Base-by-base conservation (phyloP, 1,140 invertebrate genomes). In the Drosophila melanica region DNA sequence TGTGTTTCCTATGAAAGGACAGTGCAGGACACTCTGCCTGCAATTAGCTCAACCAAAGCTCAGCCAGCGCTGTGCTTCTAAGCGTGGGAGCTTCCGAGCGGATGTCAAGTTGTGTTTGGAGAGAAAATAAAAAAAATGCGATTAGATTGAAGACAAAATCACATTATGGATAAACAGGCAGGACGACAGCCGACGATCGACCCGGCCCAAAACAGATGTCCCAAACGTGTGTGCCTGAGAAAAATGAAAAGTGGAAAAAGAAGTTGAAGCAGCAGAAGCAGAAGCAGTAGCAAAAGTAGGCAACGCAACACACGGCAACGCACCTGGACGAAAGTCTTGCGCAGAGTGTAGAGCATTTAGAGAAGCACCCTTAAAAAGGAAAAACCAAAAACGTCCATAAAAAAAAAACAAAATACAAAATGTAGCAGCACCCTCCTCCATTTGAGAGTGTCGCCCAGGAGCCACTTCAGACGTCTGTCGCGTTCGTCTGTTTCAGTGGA, bases 61-160 rank as follows among this genome's bases (percentile, higher is more conserved):
- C 16, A 23, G 11, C 3, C n/a, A 58, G 39, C 14, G n/a, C 11
- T 23, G 9, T 30, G 30, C 54, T 62, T 68, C 50, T 60, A 72
- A 71, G 82, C 82, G 82, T 86, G 82, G 82, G 82, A 86, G 82
- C 82, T 86, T 87, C 75, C 75, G 69, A 62, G n/a, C 48, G 65
- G 57, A 74, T 68, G 50, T 60, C 44, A 23, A 39, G 20, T 14
- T 35, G 16, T 18, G 5, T 9, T 27, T 27, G 27, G 27, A 27
- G 27, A 27, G 27, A 50, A 35, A 33, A 27, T 47, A 35, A 35
- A 35, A 35, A 35, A 27, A 33, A 20, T 48, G 55, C 20, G 58
- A 35, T 67, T 63, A 70, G 67, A 50, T 53, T 23, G 18, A 54
- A 42, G 50, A 35, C 20, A 14, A 62, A 75, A 66, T 10, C 55